Conservation (phyloP, 2,888 invertebrate genomes). For the Nymphalis c-album region DNA sequence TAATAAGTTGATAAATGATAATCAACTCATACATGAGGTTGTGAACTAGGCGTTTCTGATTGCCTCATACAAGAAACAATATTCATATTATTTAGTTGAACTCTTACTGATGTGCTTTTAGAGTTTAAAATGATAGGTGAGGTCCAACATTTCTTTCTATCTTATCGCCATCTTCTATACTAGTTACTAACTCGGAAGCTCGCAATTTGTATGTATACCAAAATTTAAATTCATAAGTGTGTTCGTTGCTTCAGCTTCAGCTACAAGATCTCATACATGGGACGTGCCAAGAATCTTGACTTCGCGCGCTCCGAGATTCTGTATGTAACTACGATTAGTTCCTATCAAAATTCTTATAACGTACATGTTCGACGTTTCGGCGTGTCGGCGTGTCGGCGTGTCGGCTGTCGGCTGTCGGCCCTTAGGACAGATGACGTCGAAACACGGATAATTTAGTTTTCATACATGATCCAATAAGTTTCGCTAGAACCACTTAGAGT, state of each 20-base stretch:
- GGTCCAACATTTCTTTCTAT: conserved; percentile 12
- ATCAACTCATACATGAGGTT: too few relatives aligned
- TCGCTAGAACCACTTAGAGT: neutral
- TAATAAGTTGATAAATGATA: too few relatives aligned
- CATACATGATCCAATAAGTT: neutral
- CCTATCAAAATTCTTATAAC: conserved; percentile 14
- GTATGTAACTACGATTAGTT: conserved; percentile 1
- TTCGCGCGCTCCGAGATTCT: neutral
- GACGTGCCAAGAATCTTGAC: conserved; percentile 19
- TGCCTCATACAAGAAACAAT: too few relatives aligned
- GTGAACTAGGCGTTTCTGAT: too few relatives aligned
- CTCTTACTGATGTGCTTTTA: too few relatives aligned
- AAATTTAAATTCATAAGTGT: conserved; percentile 28
- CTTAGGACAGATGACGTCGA: neutral
- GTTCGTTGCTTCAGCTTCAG: conserved; percentile 23
- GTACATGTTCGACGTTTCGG: neutral
- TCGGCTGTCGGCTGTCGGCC: neutral
- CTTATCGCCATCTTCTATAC: neutral
- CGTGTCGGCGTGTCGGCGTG: neutral
- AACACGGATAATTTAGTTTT: conserved; percentile 5
- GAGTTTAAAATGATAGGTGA: neutral
- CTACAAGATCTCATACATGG: conserved; percentile 21
- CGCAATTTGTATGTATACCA: conserved; percentile 25
- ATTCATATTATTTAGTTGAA: too few relatives aligned
- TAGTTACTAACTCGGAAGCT: conserved; percentile 6